phyloP scores from a whole-genome alignment of 2,113 vertebrate species.

The Thinocorus orbignyianus region DNA sequence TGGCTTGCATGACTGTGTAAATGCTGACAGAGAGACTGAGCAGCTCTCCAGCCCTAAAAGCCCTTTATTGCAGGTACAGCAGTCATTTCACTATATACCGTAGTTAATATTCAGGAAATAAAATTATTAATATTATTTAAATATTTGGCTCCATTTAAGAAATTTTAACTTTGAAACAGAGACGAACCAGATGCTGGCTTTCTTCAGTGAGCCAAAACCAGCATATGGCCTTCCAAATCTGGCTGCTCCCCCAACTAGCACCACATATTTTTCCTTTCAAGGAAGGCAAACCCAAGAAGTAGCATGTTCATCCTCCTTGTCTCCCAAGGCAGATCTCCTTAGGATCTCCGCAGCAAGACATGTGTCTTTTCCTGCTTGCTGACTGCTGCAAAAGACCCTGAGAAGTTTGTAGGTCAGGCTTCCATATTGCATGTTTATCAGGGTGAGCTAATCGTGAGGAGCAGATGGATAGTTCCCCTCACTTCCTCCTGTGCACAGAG shows the following conservation, averaged over 20 bases:
- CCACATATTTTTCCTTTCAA: not conserved
- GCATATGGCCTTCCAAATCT: conserved; percentile 22
- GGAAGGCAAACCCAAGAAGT: not conserved
- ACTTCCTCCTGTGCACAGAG: not conserved
- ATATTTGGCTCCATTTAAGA: conserved; percentile 50
- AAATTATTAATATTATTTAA: conserved; percentile 56
- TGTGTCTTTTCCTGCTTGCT: not conserved
- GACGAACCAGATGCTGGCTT: conserved; percentile 20
- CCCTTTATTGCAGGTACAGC: conserved; percentile 23
- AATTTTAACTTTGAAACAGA: conserved; percentile 48
- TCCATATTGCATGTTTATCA: not conserved
- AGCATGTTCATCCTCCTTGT: not conserved
- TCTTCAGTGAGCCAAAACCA: conserved; percentile 41
- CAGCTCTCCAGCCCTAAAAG: conserved; percentile 5
- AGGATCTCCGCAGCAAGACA: not conserved
- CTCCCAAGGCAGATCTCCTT: not conserved
- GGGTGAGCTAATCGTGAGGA: not conserved
- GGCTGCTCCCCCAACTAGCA: not conserved
- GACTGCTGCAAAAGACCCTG: not conserved
- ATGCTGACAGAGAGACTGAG: not conserved
- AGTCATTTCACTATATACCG: conserved; percentile 6
- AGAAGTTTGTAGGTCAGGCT: not conserved
- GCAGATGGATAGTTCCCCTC: not conserved
- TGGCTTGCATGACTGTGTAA: conserved; percentile 16
- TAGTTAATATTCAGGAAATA: conserved; percentile 51